phyloP scores from a whole-genome alignment of 2,113 vertebrate species.

The Podarcis raffonei region DNA sequence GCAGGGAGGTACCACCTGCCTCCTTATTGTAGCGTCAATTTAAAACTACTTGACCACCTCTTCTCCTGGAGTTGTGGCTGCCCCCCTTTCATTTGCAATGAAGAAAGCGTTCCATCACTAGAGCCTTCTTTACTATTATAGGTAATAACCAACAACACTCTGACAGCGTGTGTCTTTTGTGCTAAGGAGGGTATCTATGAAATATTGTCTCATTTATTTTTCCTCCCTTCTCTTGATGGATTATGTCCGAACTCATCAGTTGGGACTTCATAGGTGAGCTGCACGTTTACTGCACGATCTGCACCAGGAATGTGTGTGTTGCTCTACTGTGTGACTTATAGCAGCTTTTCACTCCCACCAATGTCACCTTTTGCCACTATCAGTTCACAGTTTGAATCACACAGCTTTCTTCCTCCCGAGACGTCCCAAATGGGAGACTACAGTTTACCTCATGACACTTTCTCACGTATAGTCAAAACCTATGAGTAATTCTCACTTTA shows the following conservation, averaged over 20 bases:
- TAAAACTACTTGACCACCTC: slow-evolving; percentile 1
- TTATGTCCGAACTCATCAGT: slow-evolving; percentile 77
- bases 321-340: slow-evolving; percentile 78
- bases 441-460: slow-evolving; percentile 23
- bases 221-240: slow-evolving; percentile 76
- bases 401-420: slow-evolving; percentile 43
- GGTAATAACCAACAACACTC: neutral
- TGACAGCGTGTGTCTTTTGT: slow-evolving; percentile 12
- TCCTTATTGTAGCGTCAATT: neutral
- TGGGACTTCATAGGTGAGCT: slow-evolving; percentile 81
- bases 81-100: slow-evolving; percentile 4
- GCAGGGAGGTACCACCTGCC: neutral
- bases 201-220: slow-evolving; percentile 71
- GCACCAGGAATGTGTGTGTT: slow-evolving; percentile 82
- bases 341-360: slow-evolving; percentile 81
- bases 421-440: slow-evolving; percentile 48
- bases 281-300: slow-evolving; percentile 84
- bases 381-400: slow-evolving; percentile 70
- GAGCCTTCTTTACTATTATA: neutral
- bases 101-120: neutral
- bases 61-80: neutral
- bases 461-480: slow-evolving; percentile 40
- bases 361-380: slow-evolving; percentile 77
- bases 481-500: slow-evolving; percentile 38
- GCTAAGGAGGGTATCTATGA: neutral